Evolutionary conservation across 2,888 invertebrate genomes (phyloP), one percentile per base, ranked within the genome.

Genomic region (Orthonevra nobilis): DNA sequence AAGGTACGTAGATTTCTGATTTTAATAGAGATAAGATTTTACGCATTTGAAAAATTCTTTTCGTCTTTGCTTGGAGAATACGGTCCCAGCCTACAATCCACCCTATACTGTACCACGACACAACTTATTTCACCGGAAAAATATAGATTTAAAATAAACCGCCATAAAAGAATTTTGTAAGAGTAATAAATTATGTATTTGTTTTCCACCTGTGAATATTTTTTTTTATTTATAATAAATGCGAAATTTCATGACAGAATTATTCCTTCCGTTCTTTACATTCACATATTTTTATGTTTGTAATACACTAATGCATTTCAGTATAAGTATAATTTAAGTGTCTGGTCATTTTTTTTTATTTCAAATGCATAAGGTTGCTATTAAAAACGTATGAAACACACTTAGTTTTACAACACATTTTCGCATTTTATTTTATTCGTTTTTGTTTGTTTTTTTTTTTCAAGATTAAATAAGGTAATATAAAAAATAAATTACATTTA

Each of bases 401-500:
- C 54, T 73, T 17, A 70, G 36, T 60, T 66, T 68, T 42, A 79
- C 61, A 79, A 79, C 72, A 56, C 19, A 56, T 61, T 66, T 34
- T 60, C 56, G 48, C 54, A 48, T 48, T 63, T 30, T 32, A 32
- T 17, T 52, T 20, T n/a, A n/a, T n/a, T n/a, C n/a, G n/a, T n/a
- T n/a, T n/a, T n/a, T n/a, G n/a, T n/a, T n/a, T n/a, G n/a, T 63
- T 32, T 48, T 15, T 50, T 64, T 54, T 7, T 52, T 52, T 36
- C 26, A 56, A 68, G 50, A 73, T 61, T 75, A 52, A 73, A 73
- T 79, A 79, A 79, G 73, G 38, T 61, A 79, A 79, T 79, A 79
- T 79, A 79, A 79, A 79, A 79, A 79, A 79, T 79, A 79, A 79
- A 79, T 79, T 73, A 56, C 66, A 79, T 79, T 68, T 72, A 79